Evolutionary conservation across 92 coral and sea anemone genomes (phyloP).

Genomic region (Muricea muricata): DNA sequence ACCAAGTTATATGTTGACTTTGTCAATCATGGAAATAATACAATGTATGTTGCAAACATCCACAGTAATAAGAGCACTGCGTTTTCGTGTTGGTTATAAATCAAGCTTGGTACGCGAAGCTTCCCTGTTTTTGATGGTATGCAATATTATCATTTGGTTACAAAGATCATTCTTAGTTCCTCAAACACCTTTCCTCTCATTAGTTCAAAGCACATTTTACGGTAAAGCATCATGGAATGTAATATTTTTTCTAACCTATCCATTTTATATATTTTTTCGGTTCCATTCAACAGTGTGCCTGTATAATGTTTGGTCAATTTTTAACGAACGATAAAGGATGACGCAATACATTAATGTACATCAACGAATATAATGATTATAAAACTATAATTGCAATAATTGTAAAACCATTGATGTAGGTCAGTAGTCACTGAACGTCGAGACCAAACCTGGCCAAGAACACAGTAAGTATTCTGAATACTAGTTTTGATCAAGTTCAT

Average conservation of each 20-base stretch:
- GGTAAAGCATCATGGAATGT: slow-evolving; percentile 97
- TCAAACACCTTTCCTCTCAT: slow-evolving; percentile 86
- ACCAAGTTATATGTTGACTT: slow-evolving; percentile 80
- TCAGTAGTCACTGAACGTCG: too few species aligned
- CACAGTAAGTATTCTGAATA: too few species aligned
- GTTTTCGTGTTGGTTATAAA: slow-evolving; percentile 88
- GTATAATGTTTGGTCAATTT: slow-evolving; percentile 94
- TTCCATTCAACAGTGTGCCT: slow-evolving; percentile 95
- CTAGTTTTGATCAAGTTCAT: too few species aligned
- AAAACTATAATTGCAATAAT: too few species aligned
- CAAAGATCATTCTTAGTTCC: slow-evolving; percentile 95
- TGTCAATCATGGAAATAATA: slow-evolving; percentile 49
- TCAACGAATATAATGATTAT: too few species aligned
- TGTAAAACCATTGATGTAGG: too few species aligned
- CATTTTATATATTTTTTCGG: slow-evolving; percentile 92
- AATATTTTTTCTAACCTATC: slow-evolving; percentile 89
- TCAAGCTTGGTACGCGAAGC: slow-evolving; percentile 95
- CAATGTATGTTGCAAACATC: slow-evolving; percentile 95
- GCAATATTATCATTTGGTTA: slow-evolving; percentile 92
- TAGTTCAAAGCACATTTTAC: slow-evolving; percentile 90
- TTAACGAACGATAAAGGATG: slow-evolving; percentile 73
- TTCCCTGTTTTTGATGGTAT: slow-evolving; percentile 86
- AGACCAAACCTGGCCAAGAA: too few species aligned
- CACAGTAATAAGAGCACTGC: slow-evolving; percentile 86
- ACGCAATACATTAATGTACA: too few species aligned